A percentile compares a stretch with the other conserved stretches of the same genome.
Conservation (phyloP, 2,113 vertebrate species). For the Platichthys flesus region DNA sequence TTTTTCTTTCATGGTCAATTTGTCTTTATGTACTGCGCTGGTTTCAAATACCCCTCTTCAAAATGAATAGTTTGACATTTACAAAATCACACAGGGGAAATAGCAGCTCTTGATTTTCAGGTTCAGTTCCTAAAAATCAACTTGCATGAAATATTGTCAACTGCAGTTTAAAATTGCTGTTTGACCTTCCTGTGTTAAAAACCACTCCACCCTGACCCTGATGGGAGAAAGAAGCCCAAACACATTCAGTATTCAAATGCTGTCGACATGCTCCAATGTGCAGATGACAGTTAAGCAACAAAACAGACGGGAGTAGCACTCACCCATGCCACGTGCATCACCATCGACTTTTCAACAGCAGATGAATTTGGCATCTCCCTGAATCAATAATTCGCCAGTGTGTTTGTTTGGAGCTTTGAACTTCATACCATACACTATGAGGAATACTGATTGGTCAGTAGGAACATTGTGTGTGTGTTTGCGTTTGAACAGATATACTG, state of each 20-base stretch:
- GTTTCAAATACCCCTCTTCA: background rate
- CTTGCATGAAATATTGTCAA: constrained; percentile 2
- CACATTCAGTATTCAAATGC: constrained; percentile 1
- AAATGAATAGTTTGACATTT: background rate
- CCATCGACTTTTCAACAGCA: constrained; percentile 62
- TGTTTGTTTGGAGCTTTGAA: constrained; percentile 47
- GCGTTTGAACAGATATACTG: constrained; percentile 8
- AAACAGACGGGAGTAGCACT: constrained; percentile 36
- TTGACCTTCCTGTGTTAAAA: constrained; percentile 2
- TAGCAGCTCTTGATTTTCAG: background rate
- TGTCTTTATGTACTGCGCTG: background rate
- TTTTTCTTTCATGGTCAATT: background rate
- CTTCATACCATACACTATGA: constrained; percentile 30
- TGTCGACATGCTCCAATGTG: background rate
- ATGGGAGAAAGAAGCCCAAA: background rate
- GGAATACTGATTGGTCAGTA: constrained; percentile 13
- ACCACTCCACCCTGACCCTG: background rate
- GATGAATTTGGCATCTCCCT: constrained; percentile 64
- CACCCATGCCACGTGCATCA: constrained; percentile 58
- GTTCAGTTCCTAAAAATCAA: background rate
- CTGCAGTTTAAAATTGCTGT: background rate
- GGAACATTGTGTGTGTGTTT: background rate
- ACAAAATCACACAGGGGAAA: background rate
- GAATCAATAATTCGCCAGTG: constrained; percentile 59
- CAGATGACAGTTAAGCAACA: constrained; percentile 7